A percentile compares a stretch with the other conserved stretches of the same genome.
phyloP scores from a whole-genome alignment of 1,140 invertebrate species.

The Dreissena polymorpha region DNA sequence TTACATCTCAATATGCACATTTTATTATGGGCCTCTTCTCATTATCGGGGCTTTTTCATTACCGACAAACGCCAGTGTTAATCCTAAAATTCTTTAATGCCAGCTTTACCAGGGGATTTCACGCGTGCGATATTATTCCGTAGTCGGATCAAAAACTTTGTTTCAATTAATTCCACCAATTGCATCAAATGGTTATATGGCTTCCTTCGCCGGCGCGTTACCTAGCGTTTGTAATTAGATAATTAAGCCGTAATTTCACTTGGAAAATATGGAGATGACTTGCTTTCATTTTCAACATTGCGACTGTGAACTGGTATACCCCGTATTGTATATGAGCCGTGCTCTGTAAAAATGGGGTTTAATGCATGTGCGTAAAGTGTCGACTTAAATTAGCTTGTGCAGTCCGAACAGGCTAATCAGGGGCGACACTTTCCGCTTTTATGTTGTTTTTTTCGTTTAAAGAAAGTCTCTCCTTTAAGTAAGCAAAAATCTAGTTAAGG shows the following conservation, averaged over 20 bases:
- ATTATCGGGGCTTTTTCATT: slow-evolving; percentile 33
- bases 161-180: slow-evolving; percentile 56
- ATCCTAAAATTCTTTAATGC: slow-evolving; percentile 54
- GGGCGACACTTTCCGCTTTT: too few species aligned
- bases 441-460: too few species aligned
- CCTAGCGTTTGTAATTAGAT: slow-evolving; percentile 47
- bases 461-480: too few species aligned
- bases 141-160: slow-evolving; percentile 50
- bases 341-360: too few species aligned
- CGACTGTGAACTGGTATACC: too few species aligned
- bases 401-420: too few species aligned
- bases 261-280: too few species aligned
- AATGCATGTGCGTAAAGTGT: too few species aligned
- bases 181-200: slow-evolving; percentile 45
- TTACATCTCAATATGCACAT: slow-evolving; percentile 52
- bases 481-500: too few species aligned
- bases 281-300: too few species aligned
- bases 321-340: too few species aligned
- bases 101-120: slow-evolving; percentile 49
- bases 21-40: slow-evolving; percentile 43
- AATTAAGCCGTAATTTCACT: slow-evolving; percentile 28
- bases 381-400: too few species aligned
- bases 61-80: slow-evolving; percentile 35
- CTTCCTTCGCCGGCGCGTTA: slow-evolving; percentile 29
- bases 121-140: slow-evolving; percentile 51